Base-by-base conservation (phyloP, 2,888 invertebrate genomes). In the Vanessa cardui region DNA sequence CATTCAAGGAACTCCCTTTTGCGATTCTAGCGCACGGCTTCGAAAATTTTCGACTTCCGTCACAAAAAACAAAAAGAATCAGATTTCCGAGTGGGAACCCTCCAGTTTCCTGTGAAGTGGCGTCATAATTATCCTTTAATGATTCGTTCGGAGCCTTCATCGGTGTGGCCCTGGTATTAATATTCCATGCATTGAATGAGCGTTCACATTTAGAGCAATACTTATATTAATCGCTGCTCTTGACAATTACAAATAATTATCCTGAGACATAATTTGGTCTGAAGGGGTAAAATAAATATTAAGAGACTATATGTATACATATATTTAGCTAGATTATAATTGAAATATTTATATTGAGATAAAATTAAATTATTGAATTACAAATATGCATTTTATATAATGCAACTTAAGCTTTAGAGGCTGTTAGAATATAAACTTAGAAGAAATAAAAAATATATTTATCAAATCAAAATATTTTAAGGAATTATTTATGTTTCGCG, bases 71-170 rank as follows among this genome's bases (percentile, higher is more conserved):
- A 80, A 83, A 87, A 87, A 87, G 86, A 88, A 89, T 90, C 88
- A 84, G 84, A 91, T 89, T 90, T 88, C 87, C 87, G 86, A 86
- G 87, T 80, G 84, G 79, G 77, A 80, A 78, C 86, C 83, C 89
- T 87, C 80, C 84, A 86, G 88, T 74, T 84, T 85, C 83, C 83
- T 81, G 85, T 83, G 82, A 83, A 90, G 89, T 88, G 88, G 86
- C 86, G 83, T 84, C 84, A 89, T 90, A 91, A 91, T 92, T 90
- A 86, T 89, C 85, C 86, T 83, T 78, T 89, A 90, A 91, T 90
- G 88, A 91, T 90, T 88, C 86, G 85, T 86, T 85, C 84, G 85
- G 81, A 80, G 83, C 79, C 84, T 82, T 82, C 86, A 89, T 90
- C 85, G 89, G 84, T 78, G 79, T 81, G 78, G 83, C 79, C 82